Evolutionary conservation across 2,797 vertebrate species (phyloP), one percentile per base, ranked within the genome.

Genomic region (Austrolebias charrua): DNA sequence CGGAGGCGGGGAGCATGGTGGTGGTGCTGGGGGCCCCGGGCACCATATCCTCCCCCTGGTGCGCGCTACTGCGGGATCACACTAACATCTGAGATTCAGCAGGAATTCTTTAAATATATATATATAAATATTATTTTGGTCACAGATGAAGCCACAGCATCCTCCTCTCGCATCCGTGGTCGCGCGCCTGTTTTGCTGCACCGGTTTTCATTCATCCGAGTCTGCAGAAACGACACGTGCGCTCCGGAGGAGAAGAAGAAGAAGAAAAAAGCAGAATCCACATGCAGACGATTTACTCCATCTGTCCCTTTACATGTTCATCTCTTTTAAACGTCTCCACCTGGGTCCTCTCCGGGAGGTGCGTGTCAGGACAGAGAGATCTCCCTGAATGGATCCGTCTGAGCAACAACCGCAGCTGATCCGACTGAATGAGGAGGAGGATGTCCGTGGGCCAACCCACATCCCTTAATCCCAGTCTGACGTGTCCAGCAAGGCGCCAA

Each of bases 1-100:
- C 97, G 60, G 96, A 94, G 52, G 96, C 95, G 53, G 97, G 95
- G 62, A 98, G 94, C 95, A 98, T 96, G 83, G 92, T 92, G 89
- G 93, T 93, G 79, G 78, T 76, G 66, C 56, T 70, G 73, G 94
- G 90, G 66, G 90, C 90, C 73, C 94, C 92, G 69, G 94, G 93
- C 67, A 95, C 83, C 93, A 93, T 93, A 31, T 68, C 73, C 78
- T 88, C 81, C 55, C 81, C 55, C 24, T 24, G 60, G 62, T 68
- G 63, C 19, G 59, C 49, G 71, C 55, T 55, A 65, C 57, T 77
- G 31, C 48, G 0, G 61, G 69, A 70, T 76, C 24, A 74, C 63
- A 75, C 53, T 55, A 28, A 74, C 71, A 74, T 70, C 66, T 61
- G 73, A 47, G 8, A 42, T 52, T 49, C 48, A 35, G 61, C 46